phyloP scores from a whole-genome alignment of 1,140 invertebrate genomes.

The Cryptotermes secundus region DNA sequence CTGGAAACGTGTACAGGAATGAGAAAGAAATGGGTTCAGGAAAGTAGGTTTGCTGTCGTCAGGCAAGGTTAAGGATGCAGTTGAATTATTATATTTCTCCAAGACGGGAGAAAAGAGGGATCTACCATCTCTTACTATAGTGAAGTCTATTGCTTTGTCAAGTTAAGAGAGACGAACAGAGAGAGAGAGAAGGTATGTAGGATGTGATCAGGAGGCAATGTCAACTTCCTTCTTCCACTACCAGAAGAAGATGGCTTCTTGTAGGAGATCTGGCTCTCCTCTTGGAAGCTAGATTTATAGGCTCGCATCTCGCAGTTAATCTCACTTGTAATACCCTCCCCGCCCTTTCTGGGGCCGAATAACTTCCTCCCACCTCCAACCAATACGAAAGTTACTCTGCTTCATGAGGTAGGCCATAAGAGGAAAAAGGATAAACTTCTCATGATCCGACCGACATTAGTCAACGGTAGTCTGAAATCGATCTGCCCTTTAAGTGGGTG shows the following conservation, averaged over 20 bases:
- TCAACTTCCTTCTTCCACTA: slow-evolving; percentile 5
- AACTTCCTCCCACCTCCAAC: background rate
- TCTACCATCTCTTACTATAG: background rate
- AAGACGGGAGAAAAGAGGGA: background rate
- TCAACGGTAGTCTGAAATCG: no score
- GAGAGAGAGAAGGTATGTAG: background rate
- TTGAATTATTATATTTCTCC: slow-evolving; percentile 11
- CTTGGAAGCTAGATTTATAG: slow-evolving; percentile 16
- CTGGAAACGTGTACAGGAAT: background rate
- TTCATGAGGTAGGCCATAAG: background rate
- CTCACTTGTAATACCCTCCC: background rate
- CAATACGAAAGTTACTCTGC: background rate
- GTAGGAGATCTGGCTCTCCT: background rate
- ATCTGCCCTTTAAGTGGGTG: no score
- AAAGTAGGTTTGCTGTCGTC: background rate
- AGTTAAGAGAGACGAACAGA: no score
- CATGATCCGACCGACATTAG: background rate
- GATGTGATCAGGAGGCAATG: slow-evolving; percentile 5
- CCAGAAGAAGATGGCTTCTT: background rate
- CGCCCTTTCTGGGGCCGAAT: background rate
- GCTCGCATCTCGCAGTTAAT: slow-evolving; percentile 1
- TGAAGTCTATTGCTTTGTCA: background rate
- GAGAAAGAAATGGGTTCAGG: background rate
- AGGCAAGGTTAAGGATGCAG: background rate
- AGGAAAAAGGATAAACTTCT: background rate